phyloP scores from a whole-genome alignment of 35 echinoderm and acorn worm species.

The Eucidaris tribuloides region DNA sequence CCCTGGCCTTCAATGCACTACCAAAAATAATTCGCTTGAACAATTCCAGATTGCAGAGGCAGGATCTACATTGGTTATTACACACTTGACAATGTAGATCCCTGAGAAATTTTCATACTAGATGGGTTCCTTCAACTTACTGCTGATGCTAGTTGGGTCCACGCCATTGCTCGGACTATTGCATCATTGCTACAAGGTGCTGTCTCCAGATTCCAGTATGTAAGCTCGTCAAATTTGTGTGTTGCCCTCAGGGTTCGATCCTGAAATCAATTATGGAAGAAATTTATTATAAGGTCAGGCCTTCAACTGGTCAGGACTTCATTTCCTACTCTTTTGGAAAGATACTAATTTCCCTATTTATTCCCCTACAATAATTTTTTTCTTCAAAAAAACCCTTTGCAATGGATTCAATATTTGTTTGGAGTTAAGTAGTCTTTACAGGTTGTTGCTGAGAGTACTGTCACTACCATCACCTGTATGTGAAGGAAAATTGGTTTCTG shows the following conservation, averaged over 20 bases:
- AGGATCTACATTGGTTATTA: neutral
- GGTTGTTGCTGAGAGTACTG: no score
- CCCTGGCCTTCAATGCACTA: neutral
- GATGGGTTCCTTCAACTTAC: constrained; percentile 10
- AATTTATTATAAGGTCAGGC: neutral
- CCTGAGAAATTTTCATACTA: neutral
- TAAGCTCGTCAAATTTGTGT: constrained; percentile 54
- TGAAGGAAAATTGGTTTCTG: no score
- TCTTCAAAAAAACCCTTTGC: no score
- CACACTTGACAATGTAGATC: neutral
- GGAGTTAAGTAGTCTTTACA: no score
- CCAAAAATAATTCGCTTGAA: neutral
- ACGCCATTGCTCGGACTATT: constrained; percentile 46
- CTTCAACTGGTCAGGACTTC: neutral
- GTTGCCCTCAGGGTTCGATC: constrained; percentile 51
- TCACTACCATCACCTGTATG: no score
- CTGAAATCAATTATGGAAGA: neutral
- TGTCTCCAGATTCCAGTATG: constrained; percentile 72
- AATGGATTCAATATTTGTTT: no score
- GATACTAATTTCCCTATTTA: neutral
- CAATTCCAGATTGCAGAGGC: neutral
- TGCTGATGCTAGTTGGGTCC: constrained; percentile 50
- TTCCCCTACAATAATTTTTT: neutral
- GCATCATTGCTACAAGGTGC: constrained; percentile 48
- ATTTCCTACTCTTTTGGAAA: neutral